A percentile compares a stretch with the other conserved stretches of the same genome.
Conservation (phyloP, 1,140 invertebrate species). For the Psix sp. region DNA sequence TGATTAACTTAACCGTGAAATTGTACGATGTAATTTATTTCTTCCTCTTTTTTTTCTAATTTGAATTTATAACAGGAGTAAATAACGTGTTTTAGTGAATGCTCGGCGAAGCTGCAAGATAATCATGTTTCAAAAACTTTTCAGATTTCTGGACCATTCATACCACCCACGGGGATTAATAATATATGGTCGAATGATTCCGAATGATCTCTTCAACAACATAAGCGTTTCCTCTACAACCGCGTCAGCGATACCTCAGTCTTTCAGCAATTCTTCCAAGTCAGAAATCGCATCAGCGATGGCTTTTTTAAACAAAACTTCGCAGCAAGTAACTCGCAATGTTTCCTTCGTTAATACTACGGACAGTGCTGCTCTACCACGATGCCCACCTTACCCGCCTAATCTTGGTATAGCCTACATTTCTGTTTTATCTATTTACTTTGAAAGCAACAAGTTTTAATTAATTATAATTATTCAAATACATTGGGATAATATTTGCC, state of each 20-base stretch:
- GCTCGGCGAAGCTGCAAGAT: too few relatives aligned
- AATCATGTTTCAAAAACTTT: constrained; percentile 14
- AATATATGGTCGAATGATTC: constrained; percentile 68
- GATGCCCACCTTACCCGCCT: constrained; percentile 74
- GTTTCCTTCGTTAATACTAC: constrained; percentile 38
- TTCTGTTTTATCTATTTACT: too few relatives aligned
- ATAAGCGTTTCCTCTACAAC: constrained; percentile 63
- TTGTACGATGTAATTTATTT: too few relatives aligned
- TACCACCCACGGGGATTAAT: constrained; percentile 71
- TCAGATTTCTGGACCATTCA: constrained; percentile 67
- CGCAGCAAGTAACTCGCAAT: constrained; percentile 26
- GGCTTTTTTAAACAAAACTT: constrained; percentile 42
- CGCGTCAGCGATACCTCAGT: constrained; percentile 37
- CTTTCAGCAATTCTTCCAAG: constrained; percentile 59
- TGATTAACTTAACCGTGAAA: too few relatives aligned
- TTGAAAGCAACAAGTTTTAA: too few relatives aligned
- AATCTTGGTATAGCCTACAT: constrained; percentile 77
- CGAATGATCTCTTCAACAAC: constrained; percentile 49
- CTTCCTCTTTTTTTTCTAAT: too few relatives aligned
- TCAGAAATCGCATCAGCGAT: constrained; percentile 52
- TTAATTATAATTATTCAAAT: too few relatives aligned
- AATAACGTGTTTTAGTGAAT: too few relatives aligned
- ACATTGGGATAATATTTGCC: too few relatives aligned
- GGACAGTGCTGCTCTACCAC: constrained; percentile 54
- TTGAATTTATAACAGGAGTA: too few relatives aligned